Conservation (phyloP, 2,797 vertebrate species). For the Forpus xanthops region DNA sequence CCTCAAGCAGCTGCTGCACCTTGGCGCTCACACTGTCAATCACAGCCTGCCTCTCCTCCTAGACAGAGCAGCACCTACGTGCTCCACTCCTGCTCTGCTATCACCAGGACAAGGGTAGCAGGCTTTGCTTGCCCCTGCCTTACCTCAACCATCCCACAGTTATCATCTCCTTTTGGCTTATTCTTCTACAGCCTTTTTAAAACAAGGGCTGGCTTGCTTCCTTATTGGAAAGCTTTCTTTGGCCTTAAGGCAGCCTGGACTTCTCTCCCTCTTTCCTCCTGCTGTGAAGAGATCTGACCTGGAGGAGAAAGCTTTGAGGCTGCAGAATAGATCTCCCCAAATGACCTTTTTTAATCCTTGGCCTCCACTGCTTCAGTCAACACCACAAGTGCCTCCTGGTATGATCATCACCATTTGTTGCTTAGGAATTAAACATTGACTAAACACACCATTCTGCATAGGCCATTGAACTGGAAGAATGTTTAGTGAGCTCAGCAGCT, state of each 20-base stretch:
- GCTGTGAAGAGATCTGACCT: not conserved
- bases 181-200: not conserved
- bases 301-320: not conserved
- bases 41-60: not conserved
- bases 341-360: conserved; percentile 30
- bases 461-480: conserved; percentile 63
- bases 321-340: not conserved
- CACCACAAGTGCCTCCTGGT: not conserved
- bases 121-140: not conserved
- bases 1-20: not conserved
- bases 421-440: conserved; percentile 70
- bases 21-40: not conserved
- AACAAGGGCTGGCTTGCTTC: not conserved
- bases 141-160: not conserved
- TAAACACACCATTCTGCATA: conserved; percentile 56
- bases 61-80: not conserved
- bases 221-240: not conserved
- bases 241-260: not conserved
- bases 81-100: not conserved
- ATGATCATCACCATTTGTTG: conserved; percentile 44
- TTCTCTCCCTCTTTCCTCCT: not conserved
- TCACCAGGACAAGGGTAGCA: not conserved
- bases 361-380: conserved; percentile 39
- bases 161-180: not conserved
- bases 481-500: conserved; percentile 35